Evolutionary conservation across 2,113 vertebrate genomes (phyloP).

Genomic region (Bungarus multicinctus): DNA sequence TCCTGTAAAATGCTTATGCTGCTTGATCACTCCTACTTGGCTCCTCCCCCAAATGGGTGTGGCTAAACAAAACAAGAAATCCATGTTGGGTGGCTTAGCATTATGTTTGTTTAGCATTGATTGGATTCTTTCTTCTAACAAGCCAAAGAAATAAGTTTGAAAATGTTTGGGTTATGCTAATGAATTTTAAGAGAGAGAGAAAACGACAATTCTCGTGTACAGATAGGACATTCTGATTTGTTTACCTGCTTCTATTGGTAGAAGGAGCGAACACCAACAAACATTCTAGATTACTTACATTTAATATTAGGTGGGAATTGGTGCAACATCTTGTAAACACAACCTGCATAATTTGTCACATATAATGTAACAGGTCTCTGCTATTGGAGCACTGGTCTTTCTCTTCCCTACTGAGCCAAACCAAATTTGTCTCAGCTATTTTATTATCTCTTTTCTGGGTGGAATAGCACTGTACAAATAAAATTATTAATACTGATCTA

Average conservation of each 20-base stretch:
- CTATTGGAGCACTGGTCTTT: background rate
- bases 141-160: background rate
- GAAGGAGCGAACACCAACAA: background rate
- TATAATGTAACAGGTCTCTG: background rate
- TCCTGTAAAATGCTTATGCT: background rate
- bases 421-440: background rate
- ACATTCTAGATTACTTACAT: background rate
- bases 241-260: background rate
- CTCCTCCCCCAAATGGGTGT: background rate
- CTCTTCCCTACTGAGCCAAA: background rate
- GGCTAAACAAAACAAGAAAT: background rate
- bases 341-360: accelerated
- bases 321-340: background rate
- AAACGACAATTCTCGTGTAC: background rate
- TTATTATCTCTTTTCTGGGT: background rate
- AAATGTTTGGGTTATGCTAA: background rate
- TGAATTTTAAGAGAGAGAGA: background rate
- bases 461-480: background rate
- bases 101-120: background rate
- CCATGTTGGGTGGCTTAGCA: background rate
- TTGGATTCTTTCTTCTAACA: background rate
- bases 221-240: background rate
- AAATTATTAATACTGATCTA: background rate
- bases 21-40: background rate
- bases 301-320: background rate